These are phyloP conservation scores for Sitobion miscanthi DNA, from an alignment of 1,140 invertebrate genomes.

Conservation along the genomic window DNA sequence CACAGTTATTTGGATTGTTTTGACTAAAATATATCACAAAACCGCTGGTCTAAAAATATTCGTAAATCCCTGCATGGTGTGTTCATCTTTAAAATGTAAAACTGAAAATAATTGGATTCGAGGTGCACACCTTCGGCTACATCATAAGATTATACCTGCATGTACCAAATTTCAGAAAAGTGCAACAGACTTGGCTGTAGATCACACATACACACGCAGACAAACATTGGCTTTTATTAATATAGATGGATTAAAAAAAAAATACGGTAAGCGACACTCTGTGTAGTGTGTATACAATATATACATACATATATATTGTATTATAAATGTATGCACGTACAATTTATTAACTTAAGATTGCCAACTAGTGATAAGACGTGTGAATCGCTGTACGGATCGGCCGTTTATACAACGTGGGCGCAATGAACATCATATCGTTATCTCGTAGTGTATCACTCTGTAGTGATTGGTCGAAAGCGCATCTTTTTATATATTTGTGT, in stretches of 20 bases:
- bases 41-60: too few relatives aligned
- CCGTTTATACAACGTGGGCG: not conserved
- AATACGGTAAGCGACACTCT: not conserved
- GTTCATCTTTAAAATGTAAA: too few relatives aligned
- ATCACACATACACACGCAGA: too few relatives aligned
- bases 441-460: not conserved
- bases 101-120: too few relatives aligned
- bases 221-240: too few relatives aligned
- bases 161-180: too few relatives aligned
- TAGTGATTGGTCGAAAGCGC: not conserved
- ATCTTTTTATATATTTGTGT: not conserved
- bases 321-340: not conserved
- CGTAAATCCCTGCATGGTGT: too few relatives aligned
- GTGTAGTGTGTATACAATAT: not conserved
- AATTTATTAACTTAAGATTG: constrained; percentile 10
- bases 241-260: not conserved
- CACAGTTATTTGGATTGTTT: too few relatives aligned
- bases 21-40: too few relatives aligned
- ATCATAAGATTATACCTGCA: too few relatives aligned
- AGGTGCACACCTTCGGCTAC: too few relatives aligned
- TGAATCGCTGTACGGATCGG: not conserved
- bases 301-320: not conserved
- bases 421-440: not conserved
- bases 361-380: not conserved
- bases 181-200: too few relatives aligned